A percentile compares a stretch with the other conserved stretches of the same genome.
Conservation (phyloP, 2,797 vertebrate species). For the Thripadectes ignobilis region DNA sequence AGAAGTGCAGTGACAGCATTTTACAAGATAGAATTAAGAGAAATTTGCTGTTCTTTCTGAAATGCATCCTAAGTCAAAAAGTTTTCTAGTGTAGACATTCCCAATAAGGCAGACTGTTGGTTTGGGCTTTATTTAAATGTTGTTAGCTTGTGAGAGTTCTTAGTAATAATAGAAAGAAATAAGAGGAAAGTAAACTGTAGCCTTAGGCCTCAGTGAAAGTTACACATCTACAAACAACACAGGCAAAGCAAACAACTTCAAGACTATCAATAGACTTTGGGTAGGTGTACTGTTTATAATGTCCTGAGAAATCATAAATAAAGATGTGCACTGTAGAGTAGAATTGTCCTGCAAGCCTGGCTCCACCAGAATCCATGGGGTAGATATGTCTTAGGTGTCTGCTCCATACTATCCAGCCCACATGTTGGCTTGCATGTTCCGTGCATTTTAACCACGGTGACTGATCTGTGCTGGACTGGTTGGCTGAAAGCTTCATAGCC, state of each 20-base stretch:
- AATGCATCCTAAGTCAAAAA: neutral
- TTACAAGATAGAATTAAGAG: neutral
- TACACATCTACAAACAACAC: neutral
- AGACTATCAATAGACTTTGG: neutral
- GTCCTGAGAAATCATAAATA: neutral
- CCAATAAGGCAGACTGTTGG: neutral
- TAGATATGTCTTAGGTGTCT: neutral
- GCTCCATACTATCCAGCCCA: neutral
- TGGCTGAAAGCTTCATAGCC: neutral
- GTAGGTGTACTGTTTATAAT: neutral
- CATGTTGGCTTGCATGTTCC: neutral
- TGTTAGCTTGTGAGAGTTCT: neutral
- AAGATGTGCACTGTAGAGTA: neutral
- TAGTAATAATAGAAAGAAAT: neutral
- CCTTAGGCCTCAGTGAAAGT: neutral
- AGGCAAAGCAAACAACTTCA: neutral
- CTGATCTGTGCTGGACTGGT: neutral
- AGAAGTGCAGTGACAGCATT: neutral
- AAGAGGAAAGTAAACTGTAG: neutral
- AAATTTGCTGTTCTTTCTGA: constrained; percentile 1
- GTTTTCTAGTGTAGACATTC: neutral
- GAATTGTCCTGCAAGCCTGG: neutral
- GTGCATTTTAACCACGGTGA: neutral
- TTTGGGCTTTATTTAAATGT: neutral
- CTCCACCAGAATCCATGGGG: neutral